A percentile compares a stretch with the other conserved stretches of the same genome.
Conservation (phyloP, 1,140 invertebrate species). For the Grapholita molesta region DNA sequence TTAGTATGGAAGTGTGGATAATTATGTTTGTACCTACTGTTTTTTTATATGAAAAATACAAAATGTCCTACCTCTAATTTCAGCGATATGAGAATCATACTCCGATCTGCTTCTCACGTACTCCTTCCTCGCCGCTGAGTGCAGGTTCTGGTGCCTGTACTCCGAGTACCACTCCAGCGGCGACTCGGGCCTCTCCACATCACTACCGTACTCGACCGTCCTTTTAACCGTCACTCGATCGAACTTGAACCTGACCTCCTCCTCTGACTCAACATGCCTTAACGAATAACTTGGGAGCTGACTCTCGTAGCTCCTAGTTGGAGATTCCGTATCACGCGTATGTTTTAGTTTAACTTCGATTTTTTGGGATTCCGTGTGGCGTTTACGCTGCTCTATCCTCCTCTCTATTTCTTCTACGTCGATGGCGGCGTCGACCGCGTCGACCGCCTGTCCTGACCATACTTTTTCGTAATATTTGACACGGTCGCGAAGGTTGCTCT, state of each 20-base stretch:
- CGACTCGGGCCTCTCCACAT: conserved; percentile 78
- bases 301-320: conserved; percentile 57
- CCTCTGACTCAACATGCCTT: conserved; percentile 69
- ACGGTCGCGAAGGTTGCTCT: conserved; percentile 81
- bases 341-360: conserved; percentile 80
- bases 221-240: conserved; percentile 82
- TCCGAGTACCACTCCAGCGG: conserved; percentile 76
- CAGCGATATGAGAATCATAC: conserved; percentile 91
- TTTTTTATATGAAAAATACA: not conserved
- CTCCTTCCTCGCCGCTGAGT: conserved; percentile 80
- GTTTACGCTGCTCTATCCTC: conserved; percentile 79
- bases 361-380: conserved; percentile 72
- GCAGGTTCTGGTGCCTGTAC: conserved; percentile 68
- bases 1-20: too few species aligned
- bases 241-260: conserved; percentile 84
- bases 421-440: conserved; percentile 65
- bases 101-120: conserved; percentile 86
- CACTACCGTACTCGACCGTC: conserved; percentile 38
- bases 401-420: conserved; percentile 81
- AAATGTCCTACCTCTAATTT: conserved; percentile 86
- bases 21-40: too few species aligned
- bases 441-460: conserved; percentile 79
- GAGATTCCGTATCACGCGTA: conserved; percentile 73
- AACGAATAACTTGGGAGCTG: conserved; percentile 56
- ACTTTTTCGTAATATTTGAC: conserved; percentile 89